Percentiles rank a stretch among this genome's conserved stretches.
phyloP scores from a whole-genome alignment of 2,797 vertebrate genomes.

The Squalus acanthias region DNA sequence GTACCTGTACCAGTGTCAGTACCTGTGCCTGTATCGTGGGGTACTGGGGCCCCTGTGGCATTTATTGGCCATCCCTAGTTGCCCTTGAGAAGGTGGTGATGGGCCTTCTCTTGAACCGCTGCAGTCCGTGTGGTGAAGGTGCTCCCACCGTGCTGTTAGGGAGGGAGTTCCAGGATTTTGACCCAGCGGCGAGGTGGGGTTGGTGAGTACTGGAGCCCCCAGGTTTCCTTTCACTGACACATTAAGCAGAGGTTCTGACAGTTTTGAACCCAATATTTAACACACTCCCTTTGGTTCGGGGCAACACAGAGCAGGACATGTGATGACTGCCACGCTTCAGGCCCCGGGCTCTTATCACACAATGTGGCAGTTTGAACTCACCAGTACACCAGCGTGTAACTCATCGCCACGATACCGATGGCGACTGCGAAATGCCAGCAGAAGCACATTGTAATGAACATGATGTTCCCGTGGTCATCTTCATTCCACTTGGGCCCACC shows the following conservation, averaged over 20 bases:
- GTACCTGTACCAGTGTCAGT: too few relatives aligned
- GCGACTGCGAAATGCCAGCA: conserved; percentile 77
- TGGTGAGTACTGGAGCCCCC: background rate
- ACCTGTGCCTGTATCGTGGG: background rate
- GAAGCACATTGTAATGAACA: conserved; percentile 88
- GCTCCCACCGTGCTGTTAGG: background rate
- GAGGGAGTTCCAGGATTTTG: background rate
- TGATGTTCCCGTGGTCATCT: conserved; percentile 58
- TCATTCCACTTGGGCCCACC: conserved; percentile 69
- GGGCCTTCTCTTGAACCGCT: background rate
- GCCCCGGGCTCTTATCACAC: too few relatives aligned
- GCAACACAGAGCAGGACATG: background rate
- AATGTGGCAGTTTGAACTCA: conserved; percentile 54
- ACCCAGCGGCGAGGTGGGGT: background rate
- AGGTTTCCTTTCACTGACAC: background rate
- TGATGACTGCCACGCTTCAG: background rate
- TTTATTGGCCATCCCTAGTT: background rate
- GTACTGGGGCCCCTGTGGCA: background rate
- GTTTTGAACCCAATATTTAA: background rate
- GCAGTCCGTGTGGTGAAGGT: background rate
- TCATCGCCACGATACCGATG: conserved; percentile 55
- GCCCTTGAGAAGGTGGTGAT: background rate
- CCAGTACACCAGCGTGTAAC: conserved; percentile 61
- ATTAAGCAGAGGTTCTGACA: background rate
- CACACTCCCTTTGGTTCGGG: background rate